Percentiles rank a stretch among this genome's conserved stretches.
Evolutionary conservation across 2,113 vertebrate species (phyloP).

Genomic region (Neolamprologus sp.): DNA sequence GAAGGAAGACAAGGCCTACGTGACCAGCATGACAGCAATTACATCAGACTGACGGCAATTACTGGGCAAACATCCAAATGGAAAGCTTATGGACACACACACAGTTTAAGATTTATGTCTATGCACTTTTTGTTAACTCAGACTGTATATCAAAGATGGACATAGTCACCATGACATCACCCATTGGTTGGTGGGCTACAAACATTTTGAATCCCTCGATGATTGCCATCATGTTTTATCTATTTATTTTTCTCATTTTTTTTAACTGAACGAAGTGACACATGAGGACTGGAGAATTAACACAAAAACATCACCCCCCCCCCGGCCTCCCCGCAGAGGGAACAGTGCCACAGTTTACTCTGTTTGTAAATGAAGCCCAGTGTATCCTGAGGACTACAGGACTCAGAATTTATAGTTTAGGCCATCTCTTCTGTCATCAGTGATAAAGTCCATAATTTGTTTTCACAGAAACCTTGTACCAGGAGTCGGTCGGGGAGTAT

Average conservation of each 20-base stretch:
- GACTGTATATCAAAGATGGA: neutral
- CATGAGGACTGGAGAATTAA: neutral
- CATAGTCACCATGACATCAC: neutral
- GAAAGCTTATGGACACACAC: neutral
- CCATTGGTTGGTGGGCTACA: neutral
- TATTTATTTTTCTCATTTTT: neutral
- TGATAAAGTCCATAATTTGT: neutral
- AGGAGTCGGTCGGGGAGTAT: conserved; percentile 74
- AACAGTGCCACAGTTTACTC: neutral
- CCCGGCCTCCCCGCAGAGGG: neutral
- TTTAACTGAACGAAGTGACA: neutral
- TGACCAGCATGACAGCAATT: neutral
- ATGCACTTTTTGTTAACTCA: neutral
- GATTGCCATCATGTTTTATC: neutral
- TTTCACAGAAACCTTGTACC: conserved; percentile 75
- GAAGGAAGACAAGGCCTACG: neutral
- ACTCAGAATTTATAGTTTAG: neutral
- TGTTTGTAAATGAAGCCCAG: neutral
- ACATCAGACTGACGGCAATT: neutral
- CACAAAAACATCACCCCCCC: neutral
- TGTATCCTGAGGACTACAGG: neutral
- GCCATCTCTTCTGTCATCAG: neutral
- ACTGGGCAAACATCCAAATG: neutral
- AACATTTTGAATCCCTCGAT: neutral
- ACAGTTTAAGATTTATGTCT: neutral